Conservation (phyloP, 1,140 invertebrate genomes). For the Solenopsis fugax region DNA sequence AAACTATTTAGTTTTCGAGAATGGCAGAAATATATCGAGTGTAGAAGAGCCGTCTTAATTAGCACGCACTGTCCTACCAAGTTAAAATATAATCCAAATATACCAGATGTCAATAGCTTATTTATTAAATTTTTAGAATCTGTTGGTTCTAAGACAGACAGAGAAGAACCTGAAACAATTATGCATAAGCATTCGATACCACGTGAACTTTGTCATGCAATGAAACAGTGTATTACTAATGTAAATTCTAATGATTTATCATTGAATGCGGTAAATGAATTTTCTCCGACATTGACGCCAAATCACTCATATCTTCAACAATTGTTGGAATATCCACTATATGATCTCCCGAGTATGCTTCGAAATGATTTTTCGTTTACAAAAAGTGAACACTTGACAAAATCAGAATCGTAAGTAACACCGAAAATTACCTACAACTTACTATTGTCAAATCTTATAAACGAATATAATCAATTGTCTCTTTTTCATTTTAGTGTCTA, state of each 20-base stretch:
- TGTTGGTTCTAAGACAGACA: conserved; percentile 70
- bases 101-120: conserved; percentile 72
- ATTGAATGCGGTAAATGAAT: conserved; percentile 68
- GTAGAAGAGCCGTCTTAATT: conserved; percentile 87
- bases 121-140: conserved; percentile 79
- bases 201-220: conserved; percentile 62
- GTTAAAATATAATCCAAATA: conserved; percentile 78
- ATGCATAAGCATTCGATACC: conserved; percentile 71
- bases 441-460: neutral
- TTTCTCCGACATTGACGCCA: conserved; percentile 82
- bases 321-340: conserved; percentile 74
- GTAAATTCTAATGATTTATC: conserved; percentile 65
- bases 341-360: conserved; percentile 78
- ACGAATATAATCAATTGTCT: neutral
- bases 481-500: conserved; percentile 74
- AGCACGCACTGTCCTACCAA: conserved; percentile 87
- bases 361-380: conserved; percentile 78
- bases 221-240: conserved; percentile 75
- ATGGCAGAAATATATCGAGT: conserved; percentile 89
- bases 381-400: conserved; percentile 82
- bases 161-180: conserved; percentile 57
- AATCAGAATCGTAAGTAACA: conserved; percentile 79
- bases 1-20: conserved; percentile 88
- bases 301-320: conserved; percentile 80
- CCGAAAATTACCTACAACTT: neutral